Base-by-base conservation (phyloP, 2,888 invertebrate genomes). In the Arrhopalites spinosus region DNA sequence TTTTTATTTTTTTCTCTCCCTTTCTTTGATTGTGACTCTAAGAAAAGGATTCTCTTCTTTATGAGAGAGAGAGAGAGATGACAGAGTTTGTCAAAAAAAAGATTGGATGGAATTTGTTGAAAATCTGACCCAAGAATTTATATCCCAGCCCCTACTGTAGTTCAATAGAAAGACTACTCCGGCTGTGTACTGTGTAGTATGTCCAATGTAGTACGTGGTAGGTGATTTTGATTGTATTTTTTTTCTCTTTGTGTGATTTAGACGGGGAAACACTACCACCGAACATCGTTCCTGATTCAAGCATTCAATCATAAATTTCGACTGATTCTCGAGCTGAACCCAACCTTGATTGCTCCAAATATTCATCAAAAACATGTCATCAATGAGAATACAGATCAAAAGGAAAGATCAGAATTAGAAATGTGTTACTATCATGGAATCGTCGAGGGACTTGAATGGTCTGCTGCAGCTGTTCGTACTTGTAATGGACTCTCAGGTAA, bases 401-500 rank as follows among this genome's bases (percentile, higher is more conserved):
- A 80, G 68, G 82, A 82, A 73, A 70, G 82, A 56, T 79, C 79
- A 36, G 81, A 82, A 63, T 74, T 81, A 78, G 97, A 98, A 87
- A 97, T 98, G 88, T 98, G 98, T 87, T 98, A 97, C 89, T 98
- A 98, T 87, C 98, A 98, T 87, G 98, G 98, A 78, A 94, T 94
- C 2, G 96, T 98, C 76, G 96, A 95, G 86, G 59, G 96, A 88
- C 95, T 96, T 87, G 95, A 96, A 8, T 96, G 95, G 81, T 96
- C 97, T 27, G 93, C 93, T 81, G 98, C 97, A 29, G 97, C 98
- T 83, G 94, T 98, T 88, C 95, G 96, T 87, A 98, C 98, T 73
- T 98, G 98, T 88, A 95, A 96, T 87, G 98, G 98, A 72, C 94
- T 98, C 84, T 95, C 96, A 84, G 98, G 97, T 27, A 94, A 56